Conservation (phyloP, 2,888 invertebrate species). For the Autographa gamma region DNA sequence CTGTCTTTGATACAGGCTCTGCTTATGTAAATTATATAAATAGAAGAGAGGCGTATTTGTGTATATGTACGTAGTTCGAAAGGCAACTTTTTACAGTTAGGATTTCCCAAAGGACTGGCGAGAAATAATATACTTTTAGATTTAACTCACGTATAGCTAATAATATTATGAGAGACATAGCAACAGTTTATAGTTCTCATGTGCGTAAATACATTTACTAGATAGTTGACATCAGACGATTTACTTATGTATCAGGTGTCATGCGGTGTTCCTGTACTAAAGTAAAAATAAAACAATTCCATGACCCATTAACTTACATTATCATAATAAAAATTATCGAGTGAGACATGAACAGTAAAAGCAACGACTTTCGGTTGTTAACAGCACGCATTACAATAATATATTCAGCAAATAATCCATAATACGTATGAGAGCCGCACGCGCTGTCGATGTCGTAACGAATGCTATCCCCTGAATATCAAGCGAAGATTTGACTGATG, state of each 20-base stretch:
- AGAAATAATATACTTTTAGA: no score
- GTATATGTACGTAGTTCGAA: background rate
- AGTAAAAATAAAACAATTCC: background rate
- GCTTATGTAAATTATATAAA: background rate
- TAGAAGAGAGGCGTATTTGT: background rate
- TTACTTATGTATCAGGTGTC: background rate
- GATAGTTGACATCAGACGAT: no score
- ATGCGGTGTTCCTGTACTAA: background rate
- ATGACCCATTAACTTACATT: background rate
- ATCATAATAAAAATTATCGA: constrained; percentile 4
- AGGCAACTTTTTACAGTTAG: background rate
- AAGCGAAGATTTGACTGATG: constrained; percentile 84
- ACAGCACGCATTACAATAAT: constrained; percentile 65
- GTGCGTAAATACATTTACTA: no score
- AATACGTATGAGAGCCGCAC: constrained; percentile 68
- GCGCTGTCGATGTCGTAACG: constrained; percentile 74
- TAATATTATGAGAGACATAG: no score
- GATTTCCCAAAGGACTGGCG: no score
- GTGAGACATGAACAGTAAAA: constrained; percentile 38
- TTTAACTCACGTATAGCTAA: no score
- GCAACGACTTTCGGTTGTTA: constrained; percentile 45
- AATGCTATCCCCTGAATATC: constrained; percentile 80
- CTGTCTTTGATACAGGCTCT: background rate
- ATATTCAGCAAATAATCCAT: constrained; percentile 70
- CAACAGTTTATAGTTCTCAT: no score